Evolutionary conservation across 2,888 invertebrate species (phyloP), one percentile per base, ranked within the genome.

Genomic region (Folsomia manolachei): DNA sequence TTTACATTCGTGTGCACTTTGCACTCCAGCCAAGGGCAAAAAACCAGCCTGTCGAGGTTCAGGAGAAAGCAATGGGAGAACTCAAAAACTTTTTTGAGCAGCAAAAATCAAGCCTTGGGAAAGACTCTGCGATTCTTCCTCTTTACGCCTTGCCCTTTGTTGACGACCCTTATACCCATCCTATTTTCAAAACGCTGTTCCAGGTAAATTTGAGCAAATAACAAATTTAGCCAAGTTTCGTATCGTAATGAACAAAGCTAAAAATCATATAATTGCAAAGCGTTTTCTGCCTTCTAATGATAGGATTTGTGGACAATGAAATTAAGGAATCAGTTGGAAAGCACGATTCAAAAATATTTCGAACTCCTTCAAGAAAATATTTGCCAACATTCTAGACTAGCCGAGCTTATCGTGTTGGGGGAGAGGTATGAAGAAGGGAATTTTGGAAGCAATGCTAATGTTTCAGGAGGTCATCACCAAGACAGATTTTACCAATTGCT

Each of bases 111-210:
- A 82, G 71, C 87, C 87, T 88, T 63, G 86, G 86, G 72, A 84
- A 86, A 72, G 87, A 87, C 51, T 83, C 85, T 56, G 86, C 87
- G 71, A 85, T 87, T 74, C 82, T 87, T 60, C 86, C 87, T 1
- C 87, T 85, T 75, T 88, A 87, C 82, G 87, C 87, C 27, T 82
- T 88, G 24, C 88, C 88, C 0, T 88, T 86, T 78, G 86, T 87
- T n/a, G 84, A 85, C 27, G 85, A 86, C 77, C 87, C 87, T 0
- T 83, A 84, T 70, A 82, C 84, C 26, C 87, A 88, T 82, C 85
- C 87, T 0, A 85, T 86, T 24, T 87, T 88, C 80, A 83, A 84
- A 65, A 85, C 87, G 76, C 81, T 88, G 21, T 77, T 80, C 27
- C 78, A 78, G 18, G 71, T 75, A 27, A 4, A 14, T 25, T 24